phyloP scores from a whole-genome alignment of 1,140 invertebrate genomes.

The Apis florea region DNA sequence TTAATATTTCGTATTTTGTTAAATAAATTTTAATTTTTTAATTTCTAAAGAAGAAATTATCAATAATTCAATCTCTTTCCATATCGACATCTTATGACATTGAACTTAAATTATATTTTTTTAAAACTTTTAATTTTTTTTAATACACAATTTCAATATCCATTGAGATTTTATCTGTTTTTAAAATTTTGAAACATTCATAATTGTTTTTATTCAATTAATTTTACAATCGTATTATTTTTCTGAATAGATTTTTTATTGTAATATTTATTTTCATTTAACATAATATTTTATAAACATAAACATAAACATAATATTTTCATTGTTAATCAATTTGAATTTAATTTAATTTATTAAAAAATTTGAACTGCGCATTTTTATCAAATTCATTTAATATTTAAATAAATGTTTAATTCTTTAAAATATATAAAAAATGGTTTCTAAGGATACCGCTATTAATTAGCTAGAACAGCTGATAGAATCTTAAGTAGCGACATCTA shows the following conservation, averaged over 20 bases:
- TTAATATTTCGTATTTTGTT: too few species aligned
- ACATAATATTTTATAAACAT: neutral
- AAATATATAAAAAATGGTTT: conserved; percentile 30
- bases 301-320: neutral
- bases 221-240: too few species aligned
- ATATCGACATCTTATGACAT: too few species aligned
- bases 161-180: too few species aligned
- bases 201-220: too few species aligned
- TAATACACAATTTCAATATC: too few species aligned
- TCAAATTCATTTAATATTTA: neutral
- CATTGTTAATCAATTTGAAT: neutral
- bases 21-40: too few species aligned
- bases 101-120: too few species aligned
- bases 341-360: neutral
- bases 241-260: neutral
- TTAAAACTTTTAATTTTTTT: too few species aligned
- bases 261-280: neutral
- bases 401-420: conserved; percentile 29
- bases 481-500: conserved; percentile 48
- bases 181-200: too few species aligned
- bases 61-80: too few species aligned
- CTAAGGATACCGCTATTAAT: conserved; percentile 43
- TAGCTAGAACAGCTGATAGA: conserved; percentile 43
- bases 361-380: neutral
- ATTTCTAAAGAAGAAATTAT: too few species aligned